Conservation (phyloP, 2,888 invertebrate species). For the Stenurella melanura region DNA sequence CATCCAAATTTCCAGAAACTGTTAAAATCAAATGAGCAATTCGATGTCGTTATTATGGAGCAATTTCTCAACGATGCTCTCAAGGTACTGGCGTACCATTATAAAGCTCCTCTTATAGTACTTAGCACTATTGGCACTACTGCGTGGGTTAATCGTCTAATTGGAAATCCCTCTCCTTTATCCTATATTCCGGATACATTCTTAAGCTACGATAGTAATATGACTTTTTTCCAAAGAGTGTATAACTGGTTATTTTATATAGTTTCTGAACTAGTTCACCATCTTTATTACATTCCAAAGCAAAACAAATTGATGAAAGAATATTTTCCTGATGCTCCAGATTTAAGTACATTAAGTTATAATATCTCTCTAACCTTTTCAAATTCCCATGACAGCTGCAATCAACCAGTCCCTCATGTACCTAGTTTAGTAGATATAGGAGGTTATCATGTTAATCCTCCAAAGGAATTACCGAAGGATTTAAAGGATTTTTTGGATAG, state of each 20-base stretch:
- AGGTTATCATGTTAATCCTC: too few species aligned
- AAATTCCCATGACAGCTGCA: too few species aligned
- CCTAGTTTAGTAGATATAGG: too few species aligned
- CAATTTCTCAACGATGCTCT: constrained; percentile 74
- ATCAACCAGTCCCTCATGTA: too few species aligned
- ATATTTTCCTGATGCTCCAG: too few species aligned
- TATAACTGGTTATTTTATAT: constrained; percentile 71
- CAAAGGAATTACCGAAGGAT: too few species aligned
- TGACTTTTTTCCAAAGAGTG: constrained; percentile 75
- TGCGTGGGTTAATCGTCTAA: constrained; percentile 66
- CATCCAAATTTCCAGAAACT: constrained; percentile 62
- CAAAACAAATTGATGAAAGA: too few species aligned
- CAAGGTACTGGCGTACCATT: constrained; percentile 69
- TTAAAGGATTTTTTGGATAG: too few species aligned
- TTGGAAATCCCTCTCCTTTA: constrained; percentile 35
- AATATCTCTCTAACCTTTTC: too few species aligned
- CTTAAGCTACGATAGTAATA: constrained; percentile 69
- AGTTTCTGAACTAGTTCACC: not conserved
- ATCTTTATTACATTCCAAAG: not conserved
- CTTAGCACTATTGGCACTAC: constrained; percentile 73
- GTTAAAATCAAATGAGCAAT: constrained; percentile 65
- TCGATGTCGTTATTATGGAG: constrained; percentile 73
- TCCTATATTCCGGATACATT: constrained; percentile 55
- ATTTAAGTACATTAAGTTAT: too few species aligned
- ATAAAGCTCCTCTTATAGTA: constrained; percentile 67